Evolutionary conservation across 1,140 invertebrate genomes (phyloP), one percentile per base, ranked within the genome.

Genomic region (Caenorhabditis briggsae): DNA sequence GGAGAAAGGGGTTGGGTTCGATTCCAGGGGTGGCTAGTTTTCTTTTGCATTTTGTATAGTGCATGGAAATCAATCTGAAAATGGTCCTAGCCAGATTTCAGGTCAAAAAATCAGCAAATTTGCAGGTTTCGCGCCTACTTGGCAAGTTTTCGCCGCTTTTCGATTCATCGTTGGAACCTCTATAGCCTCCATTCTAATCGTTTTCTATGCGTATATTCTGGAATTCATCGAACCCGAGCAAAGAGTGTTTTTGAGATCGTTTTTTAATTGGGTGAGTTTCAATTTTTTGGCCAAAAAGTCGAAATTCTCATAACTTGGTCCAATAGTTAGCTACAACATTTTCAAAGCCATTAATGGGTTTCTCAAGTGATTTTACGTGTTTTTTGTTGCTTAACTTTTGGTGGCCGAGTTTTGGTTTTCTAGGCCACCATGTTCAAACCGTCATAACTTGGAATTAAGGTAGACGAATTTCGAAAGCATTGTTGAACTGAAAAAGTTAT

Each of bases 1-100:
- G 90, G 90, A 89, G 88, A 90, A 88, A 90, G 89, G 89, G 89
- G 59, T 90, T 90, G 89, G 89, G 89, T 90, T 90, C 89, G 89
- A 90, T 90, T 90, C 89, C 89, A 88, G 90, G 90, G 89, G 84
- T 87, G 87, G 89, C 89, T 89, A 89, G 89, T 89, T 61, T 43
- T 89, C 58, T 89, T 89, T 89, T 58, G 33, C 33, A 2, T 33
- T 1, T 33, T 33, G 1, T 33, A 33, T 33, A 33, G 33, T 2
- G 33, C 33, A 33, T 33, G 33, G 33, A 3, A 33, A 2, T 33
- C 33, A 3, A 33, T 2, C 3, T 33, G 33, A 33, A 33, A 33
- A 33, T 1, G 33, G 1, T 3, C 33, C 3, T 33, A 3, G 33
- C 33, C 33, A 33, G 33, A 33, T 33, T 33, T 33, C 33, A 33